Base-by-base conservation (phyloP, 2,888 invertebrate genomes). In the Caradrina clavipalpis region DNA sequence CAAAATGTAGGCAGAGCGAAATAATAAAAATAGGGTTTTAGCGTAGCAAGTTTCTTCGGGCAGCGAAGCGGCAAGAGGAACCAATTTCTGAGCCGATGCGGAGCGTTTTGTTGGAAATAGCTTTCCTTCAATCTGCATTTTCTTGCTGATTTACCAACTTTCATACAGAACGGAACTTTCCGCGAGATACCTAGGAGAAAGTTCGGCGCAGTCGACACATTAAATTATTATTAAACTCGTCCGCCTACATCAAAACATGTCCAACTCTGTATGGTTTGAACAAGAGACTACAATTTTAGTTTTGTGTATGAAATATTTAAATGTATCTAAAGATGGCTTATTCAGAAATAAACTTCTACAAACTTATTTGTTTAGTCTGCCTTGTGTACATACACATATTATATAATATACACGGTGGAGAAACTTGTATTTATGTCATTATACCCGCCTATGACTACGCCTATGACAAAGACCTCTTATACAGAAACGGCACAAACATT, bases 121-220 rank as follows among this genome's bases (percentile, higher is more conserved):
- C 95, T 94, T 95, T 94, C 93, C 94, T 95, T 94, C 94, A 95
- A 96, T 96, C 95, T 95, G 94, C 95, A 96, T 95, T 95, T 96
- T 95, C 95, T 95, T 95, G 95, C 95, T 96, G 96, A 96, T 95
- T 95, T 95, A 95, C 94, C 93, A 95, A 96, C 93, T 95, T 95
- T 92, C 93, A 92, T 94, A 92, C 86, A 88, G 90, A 90, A 81
- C 79, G 81, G 83, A 91, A 93, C 87, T 91, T 93, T 88, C 85
- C 74, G 74, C 83, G 85, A 89, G 87, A 91, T 91, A 89, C 89
- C 87, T 90, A 85, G 83, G 84, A 76, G 82, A 80, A 91, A 91
- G 87, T 92, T 89, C 68, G 83, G 78, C 82, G 78, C 84, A 88
- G 87, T 87, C 89, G 90, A 90, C 89, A 91, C 88, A 92, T 93